Evolutionary conservation across 2,797 vertebrate genomes (phyloP), one percentile per base, ranked within the genome.

Genomic region (Psittacula derbiana): DNA sequence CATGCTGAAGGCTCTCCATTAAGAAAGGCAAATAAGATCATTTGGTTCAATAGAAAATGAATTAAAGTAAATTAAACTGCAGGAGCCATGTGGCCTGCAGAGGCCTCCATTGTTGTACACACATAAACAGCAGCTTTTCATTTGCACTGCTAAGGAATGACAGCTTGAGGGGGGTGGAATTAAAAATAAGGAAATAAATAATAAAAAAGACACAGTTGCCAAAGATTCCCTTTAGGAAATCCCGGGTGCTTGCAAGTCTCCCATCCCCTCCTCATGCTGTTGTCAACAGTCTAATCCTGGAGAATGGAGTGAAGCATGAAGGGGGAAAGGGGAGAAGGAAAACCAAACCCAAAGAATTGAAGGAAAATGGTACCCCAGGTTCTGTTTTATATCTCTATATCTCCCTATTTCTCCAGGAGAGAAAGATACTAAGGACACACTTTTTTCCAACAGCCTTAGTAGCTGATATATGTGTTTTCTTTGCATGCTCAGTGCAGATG

Each of bases 31-130:
- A 97, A 97, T 97, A 97, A 97, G 96, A 98, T 98, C 97, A 97
- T 98, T 98, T 97, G 84, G 97, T 98, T 98, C 98, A 97, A 98
- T 97, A 93, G 95, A 97, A 98, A 98, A 98, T 95, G 97, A 98
- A 98, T 98, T 97, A 97, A 97, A 97, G 96, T 97, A 98, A 98
- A 98, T 98, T 98, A 98, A 98, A 98, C 94, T 92, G 97, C 69
- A 89, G 90, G 93, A 97, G 97, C 97, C 98, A 98, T 98, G 98
- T 97, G 98, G 97, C 95, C 80, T 91, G 91, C 88, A 86, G 92
- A 93, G 90, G 88, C 96, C 80, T 85, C 81, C 96, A 97, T 98
- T 98, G 97, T 98, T 96, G 95, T 96, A 31, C 41, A 16, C 43
- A 61, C 50, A 40, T 91, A 88, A 93, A 93, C 41, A 92, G 96